Evolutionary conservation across 2,888 invertebrate species (phyloP), one percentile per base, ranked within the genome.

Genomic region (Caenorhabditis uteleia): DNA sequence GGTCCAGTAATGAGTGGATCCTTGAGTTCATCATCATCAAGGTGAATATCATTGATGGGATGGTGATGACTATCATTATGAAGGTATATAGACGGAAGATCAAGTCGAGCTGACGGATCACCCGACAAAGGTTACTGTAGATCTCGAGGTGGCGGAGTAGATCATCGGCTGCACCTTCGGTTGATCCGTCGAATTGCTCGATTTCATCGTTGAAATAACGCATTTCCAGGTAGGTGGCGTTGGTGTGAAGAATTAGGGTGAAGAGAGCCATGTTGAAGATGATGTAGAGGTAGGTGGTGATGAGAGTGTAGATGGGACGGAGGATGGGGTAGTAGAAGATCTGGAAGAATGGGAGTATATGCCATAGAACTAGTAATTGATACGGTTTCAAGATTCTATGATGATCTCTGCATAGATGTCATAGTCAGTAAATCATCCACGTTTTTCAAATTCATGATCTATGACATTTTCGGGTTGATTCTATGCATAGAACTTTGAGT

Each of bases 11-110:
- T n/a, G 56, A 51, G 27, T 62, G 71, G 26, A 71, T 65, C 23
- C 65, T 34, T 20, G 61, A 61, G 40, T 71, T 71, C 68, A 71
- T 65, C 71, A 71, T 71, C 71, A 71, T 71, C 8, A 71, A 25
- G 2, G 68, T 65, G 45, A 71, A 71, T n/a, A 67, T 61, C 58
- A 67, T 67, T 14, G 67, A 67, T 21, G 67, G 67, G 39, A 67
- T 50, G 2, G 67, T 58, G 16, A 58, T 67, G 6, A 61, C 57
- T n/a, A 67, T 67, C 67, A 71, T 71, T 18, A 68, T 65, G 29
- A 71, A 71, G 5, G 68, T 65, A 40, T 71, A 71, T 1, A 71
- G 29, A 59, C 60, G 57, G 18, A 71, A 71, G 20, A 68, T 68
- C 16, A 56, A 5, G 38, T 71, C 71, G 45, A 71, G 51, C 29